These are phyloP conservation scores for Lasiurus cinereus DNA, from an alignment of 2,113 vertebrate species.

Conservation along the genomic window DNA sequence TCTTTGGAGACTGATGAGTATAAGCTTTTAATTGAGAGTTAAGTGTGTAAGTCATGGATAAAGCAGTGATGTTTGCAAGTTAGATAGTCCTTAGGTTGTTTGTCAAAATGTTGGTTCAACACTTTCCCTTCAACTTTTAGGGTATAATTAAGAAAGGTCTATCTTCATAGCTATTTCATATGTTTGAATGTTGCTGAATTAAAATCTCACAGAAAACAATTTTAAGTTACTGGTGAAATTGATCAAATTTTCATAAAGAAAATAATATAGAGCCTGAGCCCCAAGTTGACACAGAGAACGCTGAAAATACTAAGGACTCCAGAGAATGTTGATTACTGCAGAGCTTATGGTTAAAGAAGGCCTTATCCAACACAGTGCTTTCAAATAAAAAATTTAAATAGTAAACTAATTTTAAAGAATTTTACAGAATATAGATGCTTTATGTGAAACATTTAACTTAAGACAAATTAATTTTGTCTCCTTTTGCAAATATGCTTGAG, in stretches of 20 bases:
- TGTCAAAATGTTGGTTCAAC: conserved; percentile 18
- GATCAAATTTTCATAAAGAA: conserved; percentile 77
- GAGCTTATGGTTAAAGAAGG: conserved; percentile 10
- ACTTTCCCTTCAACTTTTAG: conserved; percentile 67
- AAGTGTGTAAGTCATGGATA: conserved; percentile 80
- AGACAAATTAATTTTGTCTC: conserved; percentile 14
- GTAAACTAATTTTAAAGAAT: conserved; percentile 37
- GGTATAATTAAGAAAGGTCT: conserved; percentile 64
- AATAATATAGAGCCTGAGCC: conserved; percentile 59
- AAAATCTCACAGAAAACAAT: conserved; percentile 57
- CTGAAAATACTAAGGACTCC: conserved; percentile 66
- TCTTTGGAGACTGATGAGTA: conserved; percentile 75
- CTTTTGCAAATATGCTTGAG: conserved; percentile 70
- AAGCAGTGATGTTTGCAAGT: conserved; percentile 61
- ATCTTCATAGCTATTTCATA: conserved; percentile 56
- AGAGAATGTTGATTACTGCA: conserved; percentile 58
- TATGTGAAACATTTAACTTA: conserved; percentile 20
- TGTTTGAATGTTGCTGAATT: conserved; percentile 72
- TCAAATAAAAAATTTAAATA: conserved; percentile 11
- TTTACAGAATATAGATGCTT: background rate
- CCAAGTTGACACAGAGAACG: conserved; percentile 43
- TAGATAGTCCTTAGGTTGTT: background rate
- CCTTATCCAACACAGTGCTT: background rate
- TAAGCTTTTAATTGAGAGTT: conserved; percentile 75
- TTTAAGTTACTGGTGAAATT: conserved; percentile 77